phyloP scores from a whole-genome alignment of 1,140 invertebrate genomes.

The Cherax quadricarinatus region DNA sequence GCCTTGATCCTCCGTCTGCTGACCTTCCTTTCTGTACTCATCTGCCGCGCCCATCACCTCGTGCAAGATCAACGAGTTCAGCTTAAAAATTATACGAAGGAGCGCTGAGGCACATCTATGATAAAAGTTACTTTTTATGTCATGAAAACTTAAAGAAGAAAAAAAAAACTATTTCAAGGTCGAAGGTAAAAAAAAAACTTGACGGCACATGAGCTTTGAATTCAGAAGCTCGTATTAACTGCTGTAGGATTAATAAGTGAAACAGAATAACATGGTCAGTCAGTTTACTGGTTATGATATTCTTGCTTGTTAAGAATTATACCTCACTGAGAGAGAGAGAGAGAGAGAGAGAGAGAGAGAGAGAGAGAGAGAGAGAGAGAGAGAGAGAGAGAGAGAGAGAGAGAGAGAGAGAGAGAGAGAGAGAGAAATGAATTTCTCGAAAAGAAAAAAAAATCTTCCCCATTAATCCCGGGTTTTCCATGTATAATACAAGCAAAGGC shows the following conservation, averaged over 20 bases:
- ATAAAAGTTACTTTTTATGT: not conserved
- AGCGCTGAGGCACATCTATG: not conserved
- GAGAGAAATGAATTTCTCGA: constrained; percentile 1
- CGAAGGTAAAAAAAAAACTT: not conserved
- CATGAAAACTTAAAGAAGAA: not conserved
- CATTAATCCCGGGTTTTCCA: not conserved
- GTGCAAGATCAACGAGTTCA: too few relatives aligned
- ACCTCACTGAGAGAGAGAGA: not conserved
- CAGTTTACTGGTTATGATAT: not conserved
- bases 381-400: constrained; percentile 29
- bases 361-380: constrained; percentile 28
- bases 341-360: constrained; percentile 34
- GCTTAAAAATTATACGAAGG: not conserved
- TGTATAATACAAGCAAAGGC: not conserved
- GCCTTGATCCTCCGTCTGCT: too few relatives aligned
- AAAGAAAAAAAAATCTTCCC: not conserved
- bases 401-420: constrained; percentile 8
- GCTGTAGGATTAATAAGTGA: not conserved
- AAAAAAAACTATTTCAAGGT: too few relatives aligned
- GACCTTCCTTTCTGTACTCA: too few relatives aligned
- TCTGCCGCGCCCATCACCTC: too few relatives aligned
- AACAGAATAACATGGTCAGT: not conserved
- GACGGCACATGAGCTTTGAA: not conserved
- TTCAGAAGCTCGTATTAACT: not conserved
- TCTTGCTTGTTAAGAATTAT: not conserved